These are phyloP conservation scores for Percina caprodes DNA, from an alignment of 2,113 vertebrate species.

Conservation along the genomic window DNA sequence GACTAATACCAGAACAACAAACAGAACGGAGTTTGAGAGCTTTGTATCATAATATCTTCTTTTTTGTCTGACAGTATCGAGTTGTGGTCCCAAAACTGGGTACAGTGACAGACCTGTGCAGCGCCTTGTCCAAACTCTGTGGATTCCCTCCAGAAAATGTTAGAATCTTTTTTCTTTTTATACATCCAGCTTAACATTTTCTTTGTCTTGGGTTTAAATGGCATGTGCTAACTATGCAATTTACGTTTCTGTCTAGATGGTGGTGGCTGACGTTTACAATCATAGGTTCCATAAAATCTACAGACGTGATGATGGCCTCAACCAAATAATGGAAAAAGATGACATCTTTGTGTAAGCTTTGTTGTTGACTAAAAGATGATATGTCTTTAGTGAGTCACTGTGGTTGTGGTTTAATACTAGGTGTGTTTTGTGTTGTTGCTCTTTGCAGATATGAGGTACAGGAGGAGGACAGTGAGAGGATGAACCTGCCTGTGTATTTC, in stretches of 20 bases:
- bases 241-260: slow-evolving; percentile 86
- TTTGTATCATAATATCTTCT: neutral
- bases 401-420: neutral
- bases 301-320: slow-evolving; percentile 93
- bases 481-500: slow-evolving; percentile 94
- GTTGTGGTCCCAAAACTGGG: slow-evolving; percentile 94
- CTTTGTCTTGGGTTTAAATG: neutral
- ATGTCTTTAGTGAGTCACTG: neutral
- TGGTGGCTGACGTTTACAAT: slow-evolving; percentile 98
- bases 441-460: slow-evolving; percentile 90
- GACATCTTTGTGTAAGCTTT: slow-evolving; percentile 95
- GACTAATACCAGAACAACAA: neutral
- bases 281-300: slow-evolving; percentile 98
- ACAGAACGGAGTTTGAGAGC: neutral
- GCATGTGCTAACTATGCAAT: neutral
- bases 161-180: slow-evolving; percentile 60
- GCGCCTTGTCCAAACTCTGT: slow-evolving; percentile 89
- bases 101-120: slow-evolving; percentile 90
- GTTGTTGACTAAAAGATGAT: neutral
- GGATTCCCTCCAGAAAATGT: slow-evolving; percentile 92
- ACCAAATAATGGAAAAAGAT: slow-evolving; percentile 95
- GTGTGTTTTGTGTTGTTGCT: slow-evolving; percentile 4
- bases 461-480: slow-evolving; percentile 81
- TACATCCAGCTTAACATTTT: neutral
- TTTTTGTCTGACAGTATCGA: slow-evolving; percentile 85